These are phyloP conservation scores for Sphaeridia pumilis DNA, from an alignment of 2,888 invertebrate genomes.

Conservation along the genomic window DNA sequence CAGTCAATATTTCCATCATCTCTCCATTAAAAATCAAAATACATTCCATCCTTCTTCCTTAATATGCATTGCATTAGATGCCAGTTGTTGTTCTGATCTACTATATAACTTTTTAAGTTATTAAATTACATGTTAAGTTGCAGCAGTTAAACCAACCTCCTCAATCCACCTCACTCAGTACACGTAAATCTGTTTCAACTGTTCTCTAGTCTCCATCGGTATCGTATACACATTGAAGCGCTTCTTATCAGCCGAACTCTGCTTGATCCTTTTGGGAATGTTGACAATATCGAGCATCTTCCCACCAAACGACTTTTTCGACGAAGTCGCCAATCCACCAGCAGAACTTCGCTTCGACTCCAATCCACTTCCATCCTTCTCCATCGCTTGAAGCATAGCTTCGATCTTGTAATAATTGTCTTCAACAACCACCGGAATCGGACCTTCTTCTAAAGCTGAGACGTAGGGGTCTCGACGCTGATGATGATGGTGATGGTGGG, in stretches of 20 bases:
- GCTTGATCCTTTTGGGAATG: conserved; percentile 28
- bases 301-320: conserved; percentile 3
- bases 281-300: conserved; percentile 25
- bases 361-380: not conserved
- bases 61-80: not conserved
- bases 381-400: not conserved
- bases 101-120: conserved; percentile 36
- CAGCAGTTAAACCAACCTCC: no score
- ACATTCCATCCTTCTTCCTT: no score
- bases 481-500: not conserved
- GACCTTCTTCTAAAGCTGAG: not conserved
- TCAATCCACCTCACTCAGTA: no score
- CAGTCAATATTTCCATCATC: no score
- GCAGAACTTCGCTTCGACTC: not conserved
- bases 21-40: no score
- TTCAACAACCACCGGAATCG: not conserved
- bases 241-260: conserved; percentile 28
- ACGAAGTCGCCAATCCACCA: not conserved
- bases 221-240: conserved; percentile 32
- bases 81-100: conserved; percentile 9
- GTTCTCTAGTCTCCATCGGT: conserved; percentile 32
- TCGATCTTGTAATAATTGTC: not conserved
- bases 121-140: no score
- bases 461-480: not conserved
- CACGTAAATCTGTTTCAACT: conserved; percentile 34